A percentile compares a stretch with the other conserved stretches of the same genome.
phyloP scores from a whole-genome alignment of 2,888 invertebrate genomes.

The Mycalesis mineus region DNA sequence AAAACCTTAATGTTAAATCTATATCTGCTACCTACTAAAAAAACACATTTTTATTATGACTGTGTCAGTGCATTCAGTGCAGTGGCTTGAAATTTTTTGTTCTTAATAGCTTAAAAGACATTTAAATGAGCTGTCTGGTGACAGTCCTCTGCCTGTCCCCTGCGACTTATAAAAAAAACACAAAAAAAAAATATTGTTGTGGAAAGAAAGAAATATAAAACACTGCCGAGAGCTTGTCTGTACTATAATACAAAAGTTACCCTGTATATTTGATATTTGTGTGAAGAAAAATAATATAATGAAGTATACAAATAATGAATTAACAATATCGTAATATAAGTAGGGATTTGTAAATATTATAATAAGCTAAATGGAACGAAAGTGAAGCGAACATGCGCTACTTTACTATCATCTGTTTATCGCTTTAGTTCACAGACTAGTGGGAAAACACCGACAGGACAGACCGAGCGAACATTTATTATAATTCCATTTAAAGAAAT shows the following conservation, averaged over 20 bases:
- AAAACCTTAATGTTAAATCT: not conserved
- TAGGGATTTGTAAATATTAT: constrained; percentile 53
- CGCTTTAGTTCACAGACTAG: constrained; percentile 6
- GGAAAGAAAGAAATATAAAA: too few species aligned
- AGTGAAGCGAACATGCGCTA: constrained; percentile 56
- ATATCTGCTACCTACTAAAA: not conserved
- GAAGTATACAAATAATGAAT: constrained; percentile 42
- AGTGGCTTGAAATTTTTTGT: too few species aligned
- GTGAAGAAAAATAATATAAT: constrained; percentile 16
- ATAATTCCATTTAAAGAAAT: too few species aligned
- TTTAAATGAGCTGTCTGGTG: too few species aligned
- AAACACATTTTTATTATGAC: too few species aligned
- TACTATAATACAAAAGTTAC: not conserved
- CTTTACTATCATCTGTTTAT: constrained; percentile 44
- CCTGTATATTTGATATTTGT: constrained; percentile 20
- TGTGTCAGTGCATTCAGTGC: too few species aligned
- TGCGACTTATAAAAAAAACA: too few species aligned
- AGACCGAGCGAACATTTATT: not conserved
- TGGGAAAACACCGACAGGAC: constrained; percentile 1
- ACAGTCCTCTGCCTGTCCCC: too few species aligned
- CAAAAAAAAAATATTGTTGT: too few species aligned
- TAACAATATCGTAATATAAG: constrained; percentile 36
- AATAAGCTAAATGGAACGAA: constrained; percentile 60
- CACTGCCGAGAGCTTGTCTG: not conserved
- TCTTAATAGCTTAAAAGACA: too few species aligned